Percentiles rank a stretch among this genome's conserved stretches.
Conservation (phyloP, 2,888 invertebrate genomes). For the Listrodromus nycthemerus region DNA sequence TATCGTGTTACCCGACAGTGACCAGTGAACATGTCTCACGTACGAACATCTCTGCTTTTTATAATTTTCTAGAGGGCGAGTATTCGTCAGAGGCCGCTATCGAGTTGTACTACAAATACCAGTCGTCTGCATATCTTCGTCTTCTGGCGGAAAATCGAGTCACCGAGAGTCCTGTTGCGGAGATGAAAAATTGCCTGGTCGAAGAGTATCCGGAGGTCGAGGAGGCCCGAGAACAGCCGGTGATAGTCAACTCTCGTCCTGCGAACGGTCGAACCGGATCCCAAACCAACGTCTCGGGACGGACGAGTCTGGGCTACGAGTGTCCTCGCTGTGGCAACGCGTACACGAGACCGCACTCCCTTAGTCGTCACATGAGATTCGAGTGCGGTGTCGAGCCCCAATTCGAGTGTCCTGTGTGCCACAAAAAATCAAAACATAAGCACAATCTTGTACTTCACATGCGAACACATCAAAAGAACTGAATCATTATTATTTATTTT, state of each 20-base stretch:
- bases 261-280: constrained; percentile 32
- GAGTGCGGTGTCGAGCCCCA: constrained; percentile 88
- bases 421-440: constrained; percentile 87
- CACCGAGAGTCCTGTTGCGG: constrained; percentile 54
- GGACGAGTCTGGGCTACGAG: constrained; percentile 73
- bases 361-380: constrained; percentile 87
- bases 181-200: constrained; percentile 22
- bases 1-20: constrained; percentile 8
- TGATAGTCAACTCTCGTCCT: constrained; percentile 37
- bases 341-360: constrained; percentile 86
- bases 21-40: constrained; percentile 13
- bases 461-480: constrained; percentile 83
- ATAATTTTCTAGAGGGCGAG: constrained; percentile 75
- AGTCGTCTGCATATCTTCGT: constrained; percentile 76
- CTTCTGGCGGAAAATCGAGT: constrained; percentile 76
- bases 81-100: constrained; percentile 74
- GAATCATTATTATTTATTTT: constrained; percentile 30
- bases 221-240: constrained; percentile 21
- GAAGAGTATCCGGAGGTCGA: constrained; percentile 16
- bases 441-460: constrained; percentile 86
- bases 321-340: constrained; percentile 87
- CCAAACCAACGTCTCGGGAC: constrained; percentile 21
- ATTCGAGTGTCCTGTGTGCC: constrained; percentile 88
- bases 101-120: constrained; percentile 79
- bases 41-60: constrained; percentile 48